Evolutionary conservation across 64 coral and sea anemone genomes (phyloP), one percentile per base, ranked within the genome.

Genomic region (Porites australiensis): DNA sequence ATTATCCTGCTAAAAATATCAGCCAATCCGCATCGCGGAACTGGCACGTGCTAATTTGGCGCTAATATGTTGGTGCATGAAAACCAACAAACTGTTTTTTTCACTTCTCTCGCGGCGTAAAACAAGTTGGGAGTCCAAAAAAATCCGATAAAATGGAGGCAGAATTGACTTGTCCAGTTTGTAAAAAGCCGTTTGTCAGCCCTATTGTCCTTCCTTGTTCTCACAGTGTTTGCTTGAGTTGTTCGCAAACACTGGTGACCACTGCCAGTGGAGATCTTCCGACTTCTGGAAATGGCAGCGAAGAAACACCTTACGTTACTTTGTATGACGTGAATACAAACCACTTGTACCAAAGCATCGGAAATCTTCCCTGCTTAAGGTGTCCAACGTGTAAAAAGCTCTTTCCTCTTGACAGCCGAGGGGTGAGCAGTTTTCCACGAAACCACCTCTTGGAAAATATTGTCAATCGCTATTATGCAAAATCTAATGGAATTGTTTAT

Each of bases 371-470:
- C 9, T 95, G 90, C 15, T 79, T 98, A 27, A 92, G 92, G 45
- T 98, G 96, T 37, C 96, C 96, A 2, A 77, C 79, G 63, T 98
- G 96, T 73, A 89, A 88, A 77, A 95, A 88, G 58, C 74, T 90
- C 44, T 95, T 95, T 72, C 93, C 93, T 8, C 72, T 98, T 18
- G 96, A 95, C 48, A 68, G 48, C 21, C 79, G 85, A 82, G 96
- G 93, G 63, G 75, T 98, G 0, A 80, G 79, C 63, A 86, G 79
- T 16, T 98, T 98, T 51, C 93, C 96, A 13, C 86, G 90, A 16
- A 95, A 98, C 66, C 90, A 83, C 69, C 77, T 98, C 6, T 75
- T 98, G 70, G 96, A 95, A 88, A 98, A 98, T 67, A 90, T 98
- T 71, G 93, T 98, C 58, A 92, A 87, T 90, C 93, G 93, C 22